Base-by-base conservation (phyloP, 2,888 invertebrate species). In the Scrobipalpa atriplicella region DNA sequence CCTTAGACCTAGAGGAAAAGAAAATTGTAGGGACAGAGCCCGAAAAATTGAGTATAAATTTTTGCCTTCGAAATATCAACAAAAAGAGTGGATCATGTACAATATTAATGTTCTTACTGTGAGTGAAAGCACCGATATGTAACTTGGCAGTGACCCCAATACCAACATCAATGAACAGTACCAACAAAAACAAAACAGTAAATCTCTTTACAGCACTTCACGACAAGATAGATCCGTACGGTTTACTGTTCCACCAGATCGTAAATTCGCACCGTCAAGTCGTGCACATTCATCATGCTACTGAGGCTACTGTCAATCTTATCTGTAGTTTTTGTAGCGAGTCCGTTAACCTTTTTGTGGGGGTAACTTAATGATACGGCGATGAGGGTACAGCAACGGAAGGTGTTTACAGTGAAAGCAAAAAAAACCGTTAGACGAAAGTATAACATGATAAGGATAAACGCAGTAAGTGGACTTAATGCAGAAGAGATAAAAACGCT, bases 261-360 rank as follows among this genome's bases (percentile, higher is more conserved):
- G 74, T 78, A 79, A 82, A 80, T 80, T 71, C 74, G 82, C 80
- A 74, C 75, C 79, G 85, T 86, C 85, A 83, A 82, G 69, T 70
- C 70, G 69, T 72, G 66, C 70, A 78, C 82, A 85, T 90, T 81
- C 78, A 89, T 90, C 89, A 89, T 83, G 72, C 71, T 71, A 75
- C 79, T 83, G 87, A 86, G 90, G 72, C 71, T 71, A 75, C 79
- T 83, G 87, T 87, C 90, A 87, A 81, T 84, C 80, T 79, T 89
- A 89, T 91, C 89, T 73, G 72, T 74, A 78, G 85, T 87, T 89
- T 87, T 86, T 85, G 83, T 81, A 80, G 78, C 76, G 77, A 79
- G 83, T 80, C 71, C 89, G 76, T 86, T 87, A 85, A 89, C 89
- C 89, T 89, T 86, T 86, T 85, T 83, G 78, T 63, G 16, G 52